A percentile compares a stretch with the other conserved stretches of the same genome.
Conservation (phyloP, 2,113 vertebrate species). For the Urocynchramus pylzowi region DNA sequence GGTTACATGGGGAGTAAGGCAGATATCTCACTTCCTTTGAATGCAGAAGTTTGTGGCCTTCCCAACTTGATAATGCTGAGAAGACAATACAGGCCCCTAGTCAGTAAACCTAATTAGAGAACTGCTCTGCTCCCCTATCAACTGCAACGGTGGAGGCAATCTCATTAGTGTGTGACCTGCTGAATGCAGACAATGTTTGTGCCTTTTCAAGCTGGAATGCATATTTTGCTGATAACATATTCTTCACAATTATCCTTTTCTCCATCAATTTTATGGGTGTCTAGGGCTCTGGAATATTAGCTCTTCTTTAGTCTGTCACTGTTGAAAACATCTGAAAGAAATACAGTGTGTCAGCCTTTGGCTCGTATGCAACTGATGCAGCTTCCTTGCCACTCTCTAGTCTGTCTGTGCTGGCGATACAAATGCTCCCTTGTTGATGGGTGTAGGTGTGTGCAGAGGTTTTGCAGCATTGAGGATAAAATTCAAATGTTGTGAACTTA, state of each 20-base stretch:
- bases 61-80: neutral
- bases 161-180: constrained; percentile 16
- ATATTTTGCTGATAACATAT: neutral
- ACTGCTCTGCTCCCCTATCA: neutral
- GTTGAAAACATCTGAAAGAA: neutral
- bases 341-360: neutral
- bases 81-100: neutral
- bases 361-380: neutral
- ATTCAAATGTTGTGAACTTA: neutral
- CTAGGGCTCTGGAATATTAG: neutral
- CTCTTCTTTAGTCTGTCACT: neutral
- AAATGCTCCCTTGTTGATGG: neutral
- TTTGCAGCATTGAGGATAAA: neutral
- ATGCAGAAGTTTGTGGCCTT: neutral
- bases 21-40: neutral
- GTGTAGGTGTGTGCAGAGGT: neutral
- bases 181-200: neutral
- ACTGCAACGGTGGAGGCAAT: neutral
- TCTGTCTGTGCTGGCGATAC: neutral
- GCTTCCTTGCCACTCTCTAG: neutral
- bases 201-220: neutral
- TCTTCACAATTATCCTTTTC: neutral
- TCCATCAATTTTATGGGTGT: constrained; percentile 16
- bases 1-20: neutral
- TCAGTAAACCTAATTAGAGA: constrained; percentile 10